phyloP scores from a whole-genome alignment of 2,797 vertebrate species.

The Lepidocolaptes lacrymiger region DNA sequence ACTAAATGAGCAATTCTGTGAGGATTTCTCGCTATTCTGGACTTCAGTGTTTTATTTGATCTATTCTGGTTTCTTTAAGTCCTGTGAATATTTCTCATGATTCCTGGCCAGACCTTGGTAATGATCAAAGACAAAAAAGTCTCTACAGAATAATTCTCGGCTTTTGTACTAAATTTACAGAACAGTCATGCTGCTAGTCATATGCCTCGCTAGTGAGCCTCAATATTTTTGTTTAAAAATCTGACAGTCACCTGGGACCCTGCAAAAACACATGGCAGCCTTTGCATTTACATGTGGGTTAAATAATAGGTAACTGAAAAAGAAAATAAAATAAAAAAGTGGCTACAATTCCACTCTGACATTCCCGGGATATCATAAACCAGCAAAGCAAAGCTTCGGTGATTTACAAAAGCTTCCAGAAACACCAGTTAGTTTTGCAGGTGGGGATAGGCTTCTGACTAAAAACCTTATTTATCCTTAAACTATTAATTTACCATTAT shows the following conservation, averaged over 20 bases:
- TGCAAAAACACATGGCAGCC: neutral
- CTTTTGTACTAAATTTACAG: neutral
- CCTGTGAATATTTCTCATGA: neutral
- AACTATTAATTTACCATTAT: neutral
- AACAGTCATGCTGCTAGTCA: neutral
- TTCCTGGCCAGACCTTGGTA: slow-evolving; percentile 14
- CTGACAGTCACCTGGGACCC: neutral
- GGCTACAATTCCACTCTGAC: neutral
- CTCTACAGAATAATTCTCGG: neutral
- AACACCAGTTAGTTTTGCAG: neutral
- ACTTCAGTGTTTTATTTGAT: slow-evolving; percentile 12
- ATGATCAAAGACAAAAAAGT: slow-evolving; percentile 14
- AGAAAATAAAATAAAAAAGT: neutral
- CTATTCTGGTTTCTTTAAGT: neutral
- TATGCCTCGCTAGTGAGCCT: neutral
- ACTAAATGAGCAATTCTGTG: neutral
- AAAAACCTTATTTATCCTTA: slow-evolving; percentile 6
- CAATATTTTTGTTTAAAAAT: slow-evolving; percentile 16
- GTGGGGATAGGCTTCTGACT: neutral
- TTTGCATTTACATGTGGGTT: slow-evolving; percentile 6
- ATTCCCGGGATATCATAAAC: slow-evolving; percentile 2
- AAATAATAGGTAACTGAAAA: neutral
- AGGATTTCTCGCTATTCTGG: slow-evolving; percentile 30
- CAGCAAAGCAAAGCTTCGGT: neutral
- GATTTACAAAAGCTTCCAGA: neutral